Percentiles rank a stretch among this genome's conserved stretches.
These are phyloP conservation scores for Coenobita brevimanus DNA, from an alignment of 1,140 invertebrate species.

Conservation along the genomic window DNA sequence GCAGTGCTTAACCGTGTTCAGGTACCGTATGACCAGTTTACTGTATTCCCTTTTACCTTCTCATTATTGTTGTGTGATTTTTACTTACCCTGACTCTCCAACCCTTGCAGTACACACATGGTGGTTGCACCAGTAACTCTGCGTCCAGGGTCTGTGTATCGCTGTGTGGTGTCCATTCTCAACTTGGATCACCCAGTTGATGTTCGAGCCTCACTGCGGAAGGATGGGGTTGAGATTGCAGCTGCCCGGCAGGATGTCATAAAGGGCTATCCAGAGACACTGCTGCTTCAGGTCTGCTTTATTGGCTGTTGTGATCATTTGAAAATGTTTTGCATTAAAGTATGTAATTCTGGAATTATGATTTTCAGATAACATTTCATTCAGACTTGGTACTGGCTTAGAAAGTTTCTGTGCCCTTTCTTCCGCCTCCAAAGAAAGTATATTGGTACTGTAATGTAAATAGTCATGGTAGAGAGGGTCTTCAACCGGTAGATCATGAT, in stretches of 20 bases:
- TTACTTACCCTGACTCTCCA: background rate
- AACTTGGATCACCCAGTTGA: slow-evolving; percentile 69
- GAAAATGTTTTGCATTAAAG: background rate
- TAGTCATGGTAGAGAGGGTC: too few species aligned
- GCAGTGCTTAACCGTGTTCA: too few species aligned
- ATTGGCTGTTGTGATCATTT: too few species aligned
- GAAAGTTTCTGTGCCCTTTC: too few species aligned
- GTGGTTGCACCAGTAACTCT: slow-evolving; percentile 73
- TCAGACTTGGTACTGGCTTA: too few species aligned
- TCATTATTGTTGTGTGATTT: background rate
- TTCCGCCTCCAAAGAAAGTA: too few species aligned
- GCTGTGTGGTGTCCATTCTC: slow-evolving; percentile 72
- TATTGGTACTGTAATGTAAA: too few species aligned
- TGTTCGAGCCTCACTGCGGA: slow-evolving; percentile 72
- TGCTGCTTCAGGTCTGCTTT: slow-evolving; percentile 72
- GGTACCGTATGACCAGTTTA: too few species aligned
- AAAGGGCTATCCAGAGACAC: slow-evolving; percentile 70
- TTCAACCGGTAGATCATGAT: too few species aligned
- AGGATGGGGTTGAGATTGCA: slow-evolving; percentile 73
- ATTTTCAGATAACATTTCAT: too few species aligned
- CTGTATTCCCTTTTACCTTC: too few species aligned
- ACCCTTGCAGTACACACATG: slow-evolving; percentile 72
- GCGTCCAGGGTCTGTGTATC: slow-evolving; percentile 73
- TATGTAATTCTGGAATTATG: too few species aligned
- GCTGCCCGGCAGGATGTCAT: slow-evolving; percentile 69